phyloP scores from a whole-genome alignment of 2,888 invertebrate genomes.

The Cancer borealis region DNA sequence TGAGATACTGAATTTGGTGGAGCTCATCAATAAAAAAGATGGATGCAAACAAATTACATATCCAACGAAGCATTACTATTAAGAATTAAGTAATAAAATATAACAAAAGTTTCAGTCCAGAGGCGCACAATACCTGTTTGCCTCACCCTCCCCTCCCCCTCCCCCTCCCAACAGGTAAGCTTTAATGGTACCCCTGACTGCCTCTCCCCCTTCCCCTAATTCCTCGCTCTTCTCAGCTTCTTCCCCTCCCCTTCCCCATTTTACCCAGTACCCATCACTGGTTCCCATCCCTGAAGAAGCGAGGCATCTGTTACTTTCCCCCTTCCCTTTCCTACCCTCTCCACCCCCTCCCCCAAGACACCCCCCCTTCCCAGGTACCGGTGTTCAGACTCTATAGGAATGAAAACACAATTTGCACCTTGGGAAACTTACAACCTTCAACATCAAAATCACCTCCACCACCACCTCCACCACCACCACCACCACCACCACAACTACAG shows the following conservation, averaged over 20 bases:
- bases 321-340: neutral
- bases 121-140: conserved; percentile 29
- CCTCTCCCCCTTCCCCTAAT: neutral
- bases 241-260: neutral
- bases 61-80: neutral
- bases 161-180: neutral
- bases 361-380: neutral
- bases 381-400: neutral
- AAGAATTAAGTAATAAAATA: conserved; percentile 34
- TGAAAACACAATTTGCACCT: conserved; percentile 18
- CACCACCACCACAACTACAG: neutral
- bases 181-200: neutral
- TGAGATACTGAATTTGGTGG: neutral
- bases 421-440: neutral
- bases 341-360: neutral
- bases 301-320: neutral
- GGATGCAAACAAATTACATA: conserved; percentile 37
- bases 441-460: neutral
- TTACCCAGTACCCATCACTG: too few relatives aligned
- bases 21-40: neutral
- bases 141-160: neutral
- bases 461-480: neutral
- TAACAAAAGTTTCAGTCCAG: conserved; percentile 24
- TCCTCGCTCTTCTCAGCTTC: neutral
- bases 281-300: neutral